phyloP scores from a whole-genome alignment of 1,140 invertebrate species.

The Lanistes nyassanus region DNA sequence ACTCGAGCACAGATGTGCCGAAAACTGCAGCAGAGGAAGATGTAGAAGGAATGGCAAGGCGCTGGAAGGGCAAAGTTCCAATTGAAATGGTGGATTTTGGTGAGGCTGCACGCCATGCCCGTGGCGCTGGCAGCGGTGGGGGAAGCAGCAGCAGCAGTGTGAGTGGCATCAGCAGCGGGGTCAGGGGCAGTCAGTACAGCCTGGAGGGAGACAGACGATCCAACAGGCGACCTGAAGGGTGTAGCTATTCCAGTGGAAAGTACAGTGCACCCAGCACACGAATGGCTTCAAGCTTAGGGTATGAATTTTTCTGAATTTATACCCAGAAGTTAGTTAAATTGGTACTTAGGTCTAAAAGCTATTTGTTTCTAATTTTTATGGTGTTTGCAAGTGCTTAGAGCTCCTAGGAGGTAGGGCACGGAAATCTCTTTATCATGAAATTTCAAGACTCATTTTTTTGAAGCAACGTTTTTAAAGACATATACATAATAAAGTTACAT shows the following conservation, averaged over 20 bases:
- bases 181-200: neutral
- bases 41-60: constrained; percentile 6
- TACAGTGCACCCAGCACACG: constrained; percentile 13
- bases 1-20: neutral
- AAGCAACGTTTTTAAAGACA: too few relatives aligned
- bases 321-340: too few relatives aligned
- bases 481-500: too few relatives aligned
- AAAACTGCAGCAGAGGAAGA: constrained; percentile 18
- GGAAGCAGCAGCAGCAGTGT: neutral
- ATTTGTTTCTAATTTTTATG: too few relatives aligned
- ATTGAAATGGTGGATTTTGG: constrained; percentile 44
- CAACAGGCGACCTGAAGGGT: constrained; percentile 6
- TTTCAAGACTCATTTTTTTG: too few relatives aligned
- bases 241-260: neutral
- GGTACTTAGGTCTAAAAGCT: too few relatives aligned
- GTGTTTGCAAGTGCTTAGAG: too few relatives aligned
- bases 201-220: neutral
- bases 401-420: too few relatives aligned
- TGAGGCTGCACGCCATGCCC: constrained; percentile 35
- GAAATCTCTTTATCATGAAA: too few relatives aligned
- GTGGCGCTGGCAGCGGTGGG: neutral
- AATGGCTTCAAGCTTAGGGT: constrained; percentile 12
- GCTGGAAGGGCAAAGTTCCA: constrained; percentile 18
- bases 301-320: neutral
- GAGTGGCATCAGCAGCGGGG: neutral